Evolutionary conservation across 2,113 vertebrate species (phyloP).

Genomic region (Synodontis membranacea): DNA sequence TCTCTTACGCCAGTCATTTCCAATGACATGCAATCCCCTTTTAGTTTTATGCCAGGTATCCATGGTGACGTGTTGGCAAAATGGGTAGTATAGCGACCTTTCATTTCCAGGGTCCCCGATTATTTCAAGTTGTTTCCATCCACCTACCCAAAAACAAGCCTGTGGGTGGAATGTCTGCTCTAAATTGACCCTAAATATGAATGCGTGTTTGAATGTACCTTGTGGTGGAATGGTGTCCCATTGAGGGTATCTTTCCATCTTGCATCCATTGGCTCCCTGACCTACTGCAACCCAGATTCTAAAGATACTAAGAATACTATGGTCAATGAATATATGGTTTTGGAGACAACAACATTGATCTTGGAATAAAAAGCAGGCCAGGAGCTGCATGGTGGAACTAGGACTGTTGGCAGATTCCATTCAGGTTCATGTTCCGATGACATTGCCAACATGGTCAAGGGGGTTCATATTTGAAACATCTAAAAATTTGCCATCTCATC

Average conservation of each 20-base stretch:
- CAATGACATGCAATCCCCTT: not conserved
- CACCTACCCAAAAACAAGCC: not conserved
- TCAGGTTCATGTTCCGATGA: not conserved
- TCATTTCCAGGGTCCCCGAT: not conserved
- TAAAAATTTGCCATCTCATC: not conserved
- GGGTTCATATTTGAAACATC: not conserved
- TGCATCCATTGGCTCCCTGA: not conserved
- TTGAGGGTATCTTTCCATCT: not conserved
- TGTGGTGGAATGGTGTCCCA: not conserved
- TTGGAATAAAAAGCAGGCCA: not conserved
- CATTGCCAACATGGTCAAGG: not conserved
- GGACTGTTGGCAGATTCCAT: not conserved
- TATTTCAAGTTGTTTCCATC: not conserved
- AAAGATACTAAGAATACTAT: not conserved
- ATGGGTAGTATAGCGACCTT: not conserved
- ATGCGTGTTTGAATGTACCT: not conserved
- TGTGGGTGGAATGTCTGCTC: not conserved
- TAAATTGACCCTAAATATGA: not conserved
- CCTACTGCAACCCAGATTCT: too few relatives aligned
- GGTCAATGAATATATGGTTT: not conserved
- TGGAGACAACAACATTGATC: not conserved
- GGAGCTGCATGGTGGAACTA: not conserved
- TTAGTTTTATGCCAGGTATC: not conserved
- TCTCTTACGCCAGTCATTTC: not conserved
- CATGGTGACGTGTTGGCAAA: not conserved